Conservation (phyloP, 1,140 invertebrate species). For the Lepidurus couesii region DNA sequence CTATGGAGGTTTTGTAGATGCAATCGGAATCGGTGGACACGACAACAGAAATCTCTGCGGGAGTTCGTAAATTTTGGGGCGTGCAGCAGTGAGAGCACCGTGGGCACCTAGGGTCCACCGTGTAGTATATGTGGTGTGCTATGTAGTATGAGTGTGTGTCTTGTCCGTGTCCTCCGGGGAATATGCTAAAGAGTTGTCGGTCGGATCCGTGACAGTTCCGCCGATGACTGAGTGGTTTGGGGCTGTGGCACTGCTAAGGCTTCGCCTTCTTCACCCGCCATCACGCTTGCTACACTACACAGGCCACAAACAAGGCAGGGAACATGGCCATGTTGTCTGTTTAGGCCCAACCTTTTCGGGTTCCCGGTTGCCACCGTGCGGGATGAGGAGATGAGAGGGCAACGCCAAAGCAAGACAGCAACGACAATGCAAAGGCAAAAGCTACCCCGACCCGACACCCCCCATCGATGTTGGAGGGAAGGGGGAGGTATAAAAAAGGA, state of each 20-base stretch:
- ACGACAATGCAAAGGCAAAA: constrained; percentile 18
- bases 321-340: constrained; percentile 21
- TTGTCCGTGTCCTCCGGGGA: constrained; percentile 15
- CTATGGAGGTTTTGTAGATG: constrained; percentile 9
- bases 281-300: constrained; percentile 21
- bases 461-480: neutral
- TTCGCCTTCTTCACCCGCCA: constrained; percentile 20
- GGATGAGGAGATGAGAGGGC: constrained; percentile 20
- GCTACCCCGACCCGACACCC: neutral
- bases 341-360: constrained; percentile 20
- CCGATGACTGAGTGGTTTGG: constrained; percentile 20
- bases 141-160: constrained; percentile 15
- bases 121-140: neutral
- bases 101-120: constrained; percentile 17
- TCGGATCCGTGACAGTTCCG: constrained; percentile 20
- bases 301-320: constrained; percentile 16
- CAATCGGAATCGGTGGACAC: constrained; percentile 6
- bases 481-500: neutral
- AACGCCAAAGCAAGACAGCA: neutral
- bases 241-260: constrained; percentile 20
- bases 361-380: constrained; percentile 12
- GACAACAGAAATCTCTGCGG: constrained; percentile 2
- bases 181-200: constrained; percentile 22
- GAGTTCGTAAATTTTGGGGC: constrained; percentile 21
- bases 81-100: constrained; percentile 10